A percentile compares a stretch with the other conserved stretches of the same genome.
phyloP scores from a whole-genome alignment of 1,140 invertebrate genomes.

The Holotrichia oblita region DNA sequence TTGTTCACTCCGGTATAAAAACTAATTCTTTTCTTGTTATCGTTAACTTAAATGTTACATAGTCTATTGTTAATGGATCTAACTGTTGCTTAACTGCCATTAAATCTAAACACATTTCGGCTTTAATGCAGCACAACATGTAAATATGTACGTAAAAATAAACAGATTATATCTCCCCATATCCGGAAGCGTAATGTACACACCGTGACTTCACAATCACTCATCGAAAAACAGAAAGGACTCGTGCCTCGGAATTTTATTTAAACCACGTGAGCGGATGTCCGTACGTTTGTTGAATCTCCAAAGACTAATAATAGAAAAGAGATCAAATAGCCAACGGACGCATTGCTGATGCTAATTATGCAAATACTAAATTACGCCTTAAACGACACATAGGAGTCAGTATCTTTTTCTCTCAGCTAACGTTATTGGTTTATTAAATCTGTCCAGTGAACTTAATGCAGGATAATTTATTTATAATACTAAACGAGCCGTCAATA shows the following conservation, averaged over 20 bases:
- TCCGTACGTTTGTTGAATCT: not conserved
- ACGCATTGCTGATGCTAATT: not conserved
- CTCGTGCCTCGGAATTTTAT: not conserved
- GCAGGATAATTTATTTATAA: not conserved
- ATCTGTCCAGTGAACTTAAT: not conserved
- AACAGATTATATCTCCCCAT: not conserved
- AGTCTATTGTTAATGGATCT: no score
- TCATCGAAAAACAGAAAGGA: not conserved
- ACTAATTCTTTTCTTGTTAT: no score
- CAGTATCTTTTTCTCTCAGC: not conserved
- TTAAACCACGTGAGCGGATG: constrained; percentile 4
- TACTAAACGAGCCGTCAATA: not conserved
- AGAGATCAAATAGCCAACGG: not conserved
- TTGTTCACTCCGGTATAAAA: no score
- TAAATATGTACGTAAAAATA: constrained; percentile 3
- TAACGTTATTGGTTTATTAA: not conserved
- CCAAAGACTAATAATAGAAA: not conserved
- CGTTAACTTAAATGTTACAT: no score
- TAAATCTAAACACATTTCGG: not conserved
- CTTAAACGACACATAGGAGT: not conserved
- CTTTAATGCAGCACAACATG: not conserved
- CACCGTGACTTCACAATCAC: not conserved
- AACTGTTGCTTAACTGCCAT: no score
- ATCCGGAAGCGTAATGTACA: not conserved
- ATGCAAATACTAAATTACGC: not conserved